Evolutionary conservation across 1,140 invertebrate genomes (phyloP).

Genomic region (Drosophila suzukii): DNA sequence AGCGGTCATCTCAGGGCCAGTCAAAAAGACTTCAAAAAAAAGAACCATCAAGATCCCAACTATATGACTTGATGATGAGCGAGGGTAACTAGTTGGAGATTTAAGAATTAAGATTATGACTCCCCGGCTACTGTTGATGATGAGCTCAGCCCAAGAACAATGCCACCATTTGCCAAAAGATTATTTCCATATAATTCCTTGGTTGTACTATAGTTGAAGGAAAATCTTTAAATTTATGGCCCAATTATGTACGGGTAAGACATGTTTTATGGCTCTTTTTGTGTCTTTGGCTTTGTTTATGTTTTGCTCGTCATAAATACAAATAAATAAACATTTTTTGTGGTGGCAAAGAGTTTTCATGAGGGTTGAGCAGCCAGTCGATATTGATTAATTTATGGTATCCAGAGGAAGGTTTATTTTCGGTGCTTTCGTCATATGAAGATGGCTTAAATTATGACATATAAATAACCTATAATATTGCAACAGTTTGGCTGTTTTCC

Average conservation of each 20-base stretch:
- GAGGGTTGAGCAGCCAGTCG: constrained; percentile 13
- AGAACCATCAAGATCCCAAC: neutral
- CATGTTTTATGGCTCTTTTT: constrained; percentile 62
- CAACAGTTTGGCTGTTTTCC: constrained; percentile 13
- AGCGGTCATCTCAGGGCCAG: constrained; percentile 55
- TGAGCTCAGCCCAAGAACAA: constrained; percentile 54
- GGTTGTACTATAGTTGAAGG: constrained; percentile 27
- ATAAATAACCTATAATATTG: neutral
- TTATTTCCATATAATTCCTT: constrained; percentile 58
- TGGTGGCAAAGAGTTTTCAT: constrained; percentile 8
- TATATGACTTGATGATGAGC: constrained; percentile 18
- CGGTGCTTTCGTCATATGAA: neutral
- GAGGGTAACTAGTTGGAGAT: constrained; percentile 48
- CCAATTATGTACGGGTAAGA: constrained; percentile 73
- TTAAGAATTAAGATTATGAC: constrained; percentile 43
- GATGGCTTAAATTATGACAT: neutral
- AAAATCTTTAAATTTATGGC: constrained; percentile 66
- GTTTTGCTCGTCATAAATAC: constrained; percentile 48
- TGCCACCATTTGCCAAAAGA: constrained; percentile 36
- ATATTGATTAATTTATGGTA: constrained; percentile 59
- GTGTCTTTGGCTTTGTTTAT: constrained; percentile 46
- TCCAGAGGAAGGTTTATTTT: neutral
- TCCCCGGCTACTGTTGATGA: constrained; percentile 35
- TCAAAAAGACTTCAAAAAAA: constrained; percentile 21
- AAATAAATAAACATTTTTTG: constrained; percentile 30